Percentiles rank a stretch among this genome's conserved stretches.
These are phyloP conservation scores for Neostethus bicornis DNA, from an alignment of 2,797 vertebrate genomes.

Conservation along the genomic window DNA sequence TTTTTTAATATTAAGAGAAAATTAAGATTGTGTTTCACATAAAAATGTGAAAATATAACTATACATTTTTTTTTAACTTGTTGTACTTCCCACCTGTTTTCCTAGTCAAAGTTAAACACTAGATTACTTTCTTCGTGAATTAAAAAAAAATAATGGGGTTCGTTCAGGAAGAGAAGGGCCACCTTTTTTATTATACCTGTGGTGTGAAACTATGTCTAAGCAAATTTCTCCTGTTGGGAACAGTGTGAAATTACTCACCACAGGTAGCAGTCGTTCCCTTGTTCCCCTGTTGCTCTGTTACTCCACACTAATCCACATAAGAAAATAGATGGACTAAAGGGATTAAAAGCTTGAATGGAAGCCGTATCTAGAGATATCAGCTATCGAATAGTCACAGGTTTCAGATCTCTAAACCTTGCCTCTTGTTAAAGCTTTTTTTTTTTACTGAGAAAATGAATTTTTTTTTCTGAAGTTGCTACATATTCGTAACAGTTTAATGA, in stretches of 20 bases:
- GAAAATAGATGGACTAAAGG: conserved; percentile 50
- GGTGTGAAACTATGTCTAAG: conserved; percentile 18
- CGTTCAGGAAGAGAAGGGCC: conserved; percentile 13
- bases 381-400: conserved; percentile 30
- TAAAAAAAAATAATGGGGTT: conserved; percentile 9
- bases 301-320: conserved; percentile 21
- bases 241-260: conserved; percentile 29
- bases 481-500: too few relatives aligned
- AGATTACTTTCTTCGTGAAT: conserved; percentile 15
- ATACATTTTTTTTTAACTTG: too few relatives aligned
- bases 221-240: conserved; percentile 27
- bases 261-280: conserved; percentile 6
- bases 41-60: too few relatives aligned
- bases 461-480: too few relatives aligned
- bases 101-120: conserved; percentile 1
- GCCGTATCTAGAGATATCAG: conserved; percentile 41
- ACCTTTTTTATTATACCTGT: conserved; percentile 12
- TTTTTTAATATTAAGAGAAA: too few relatives aligned
- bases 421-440: neutral
- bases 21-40: too few relatives aligned
- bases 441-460: conserved; percentile 1
- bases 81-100: neutral
- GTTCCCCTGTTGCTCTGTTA: conserved; percentile 30
- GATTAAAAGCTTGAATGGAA: conserved; percentile 49
- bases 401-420: conserved; percentile 19